A percentile compares a stretch with the other conserved stretches of the same genome.
phyloP scores from a whole-genome alignment of 2,888 invertebrate genomes.

The Dicranocentrus wangi region DNA sequence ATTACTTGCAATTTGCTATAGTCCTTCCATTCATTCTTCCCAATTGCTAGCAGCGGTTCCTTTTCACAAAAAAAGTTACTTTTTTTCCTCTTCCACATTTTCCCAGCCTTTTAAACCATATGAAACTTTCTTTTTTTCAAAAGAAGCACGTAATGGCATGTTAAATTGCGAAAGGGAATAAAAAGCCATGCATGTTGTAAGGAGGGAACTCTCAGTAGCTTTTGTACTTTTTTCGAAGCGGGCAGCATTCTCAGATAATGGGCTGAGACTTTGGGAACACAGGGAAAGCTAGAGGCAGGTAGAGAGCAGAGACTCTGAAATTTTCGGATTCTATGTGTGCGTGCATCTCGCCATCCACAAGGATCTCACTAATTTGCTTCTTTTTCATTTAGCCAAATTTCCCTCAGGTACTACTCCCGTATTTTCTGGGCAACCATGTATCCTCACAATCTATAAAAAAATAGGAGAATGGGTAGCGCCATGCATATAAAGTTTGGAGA shows the following conservation, averaged over 20 bases:
- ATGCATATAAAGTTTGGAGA: too few species aligned
- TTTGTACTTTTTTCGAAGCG: too few species aligned
- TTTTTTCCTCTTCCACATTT: not conserved
- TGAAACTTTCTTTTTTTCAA: slow-evolving; percentile 8
- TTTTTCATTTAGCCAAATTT: slow-evolving; percentile 63
- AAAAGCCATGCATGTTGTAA: slow-evolving; percentile 22
- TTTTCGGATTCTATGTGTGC: slow-evolving; percentile 5
- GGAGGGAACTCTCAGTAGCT: not conserved
- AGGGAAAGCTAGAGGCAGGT: not conserved
- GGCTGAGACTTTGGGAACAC: too few species aligned
- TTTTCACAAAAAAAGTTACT: not conserved
- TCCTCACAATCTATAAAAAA: too few species aligned
- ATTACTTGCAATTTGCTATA: not conserved
- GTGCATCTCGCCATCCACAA: slow-evolving; percentile 7
- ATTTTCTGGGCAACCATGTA: slow-evolving; percentile 1
- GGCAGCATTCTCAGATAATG: too few species aligned
- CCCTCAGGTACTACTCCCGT: slow-evolving; percentile 52
- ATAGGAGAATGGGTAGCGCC: too few species aligned
- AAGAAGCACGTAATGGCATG: slow-evolving; percentile 42
- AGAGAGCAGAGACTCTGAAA: slow-evolving; percentile 27
- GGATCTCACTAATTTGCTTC: slow-evolving; percentile 48
- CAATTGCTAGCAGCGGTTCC: not conserved
- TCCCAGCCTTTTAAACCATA: not conserved
- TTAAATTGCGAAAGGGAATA: slow-evolving; percentile 36
- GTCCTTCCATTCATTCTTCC: not conserved